Evolutionary conservation across 1,140 invertebrate genomes (phyloP).

Genomic region (Macrobrachium rosenbergii): DNA sequence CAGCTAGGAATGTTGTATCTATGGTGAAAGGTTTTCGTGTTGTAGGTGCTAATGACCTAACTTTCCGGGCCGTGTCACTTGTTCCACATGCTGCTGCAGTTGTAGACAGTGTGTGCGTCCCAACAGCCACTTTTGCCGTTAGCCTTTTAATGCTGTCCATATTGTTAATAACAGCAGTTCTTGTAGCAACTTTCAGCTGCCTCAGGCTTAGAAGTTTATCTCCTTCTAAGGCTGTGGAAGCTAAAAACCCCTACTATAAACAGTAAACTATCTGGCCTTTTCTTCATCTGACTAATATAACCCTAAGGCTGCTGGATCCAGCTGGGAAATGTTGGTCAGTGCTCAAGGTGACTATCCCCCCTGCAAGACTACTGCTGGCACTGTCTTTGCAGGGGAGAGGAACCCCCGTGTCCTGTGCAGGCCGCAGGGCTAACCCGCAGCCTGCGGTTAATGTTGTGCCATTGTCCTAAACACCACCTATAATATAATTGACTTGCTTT

Average conservation of each 20-base stretch:
- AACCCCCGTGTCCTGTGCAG: slow-evolving; percentile 35
- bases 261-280: slow-evolving; percentile 15
- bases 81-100: background rate
- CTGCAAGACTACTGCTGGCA: slow-evolving; percentile 44
- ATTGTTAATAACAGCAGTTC: slow-evolving; percentile 46
- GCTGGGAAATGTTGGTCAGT: background rate
- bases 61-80: background rate
- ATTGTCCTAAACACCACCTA: background rate
- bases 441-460: slow-evolving; percentile 8
- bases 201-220: slow-evolving; percentile 35
- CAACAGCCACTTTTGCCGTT: slow-evolving; percentile 36
- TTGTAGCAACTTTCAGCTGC: slow-evolving; percentile 46
- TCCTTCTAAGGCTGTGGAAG: slow-evolving; percentile 32
- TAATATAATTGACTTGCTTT: too few relatives aligned
- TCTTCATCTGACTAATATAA: background rate
- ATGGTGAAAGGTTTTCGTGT: slow-evolving; percentile 54
- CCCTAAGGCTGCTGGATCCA: slow-evolving; percentile 52
- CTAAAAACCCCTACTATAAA: slow-evolving; percentile 37
- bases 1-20: slow-evolving; percentile 21
- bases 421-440: slow-evolving; percentile 21
- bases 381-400: slow-evolving; percentile 20
- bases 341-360: background rate
- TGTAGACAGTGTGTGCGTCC: slow-evolving; percentile 40
- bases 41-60: slow-evolving; percentile 52
- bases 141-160: slow-evolving; percentile 43